These are phyloP conservation scores for Electrophaes corylata DNA, from an alignment of 2,888 invertebrate species.

Conservation along the genomic window DNA sequence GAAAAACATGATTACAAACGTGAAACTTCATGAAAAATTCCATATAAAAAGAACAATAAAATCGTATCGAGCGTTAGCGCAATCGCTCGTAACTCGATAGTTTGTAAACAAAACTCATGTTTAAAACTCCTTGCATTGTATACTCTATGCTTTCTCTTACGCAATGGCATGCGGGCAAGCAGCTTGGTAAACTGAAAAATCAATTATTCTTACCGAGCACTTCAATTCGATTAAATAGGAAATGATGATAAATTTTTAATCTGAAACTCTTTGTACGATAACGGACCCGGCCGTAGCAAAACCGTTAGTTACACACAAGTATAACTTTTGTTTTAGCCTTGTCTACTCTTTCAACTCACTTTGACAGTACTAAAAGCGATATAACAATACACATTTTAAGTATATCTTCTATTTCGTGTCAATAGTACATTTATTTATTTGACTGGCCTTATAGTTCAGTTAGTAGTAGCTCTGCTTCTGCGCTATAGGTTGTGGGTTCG, in stretches of 20 bases:
- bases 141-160: conserved; percentile 53
- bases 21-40: conserved; percentile 51
- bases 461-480: no score
- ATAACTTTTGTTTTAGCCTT: conserved; percentile 11
- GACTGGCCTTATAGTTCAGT: no score
- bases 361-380: not conserved
- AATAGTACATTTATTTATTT: no score
- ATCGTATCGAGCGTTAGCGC: conserved; percentile 46
- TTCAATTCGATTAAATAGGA: conserved; percentile 33
- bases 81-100: conserved; percentile 68
- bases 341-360: not conserved
- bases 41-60: conserved; percentile 72
- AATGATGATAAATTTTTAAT: conserved; percentile 44
- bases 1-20: conserved; percentile 32
- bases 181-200: conserved; percentile 49
- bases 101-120: conserved; percentile 75
- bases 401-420: no score
- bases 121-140: conserved; percentile 64
- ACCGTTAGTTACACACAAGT: not conserved
- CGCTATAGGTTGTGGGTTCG: no score
- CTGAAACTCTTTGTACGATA: conserved; percentile 24
- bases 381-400: no score
- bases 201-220: conserved; percentile 42
- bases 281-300: not conserved
- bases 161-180: conserved; percentile 49